Base-by-base conservation (phyloP, 2,888 invertebrate species). In the Eulithis testata region DNA sequence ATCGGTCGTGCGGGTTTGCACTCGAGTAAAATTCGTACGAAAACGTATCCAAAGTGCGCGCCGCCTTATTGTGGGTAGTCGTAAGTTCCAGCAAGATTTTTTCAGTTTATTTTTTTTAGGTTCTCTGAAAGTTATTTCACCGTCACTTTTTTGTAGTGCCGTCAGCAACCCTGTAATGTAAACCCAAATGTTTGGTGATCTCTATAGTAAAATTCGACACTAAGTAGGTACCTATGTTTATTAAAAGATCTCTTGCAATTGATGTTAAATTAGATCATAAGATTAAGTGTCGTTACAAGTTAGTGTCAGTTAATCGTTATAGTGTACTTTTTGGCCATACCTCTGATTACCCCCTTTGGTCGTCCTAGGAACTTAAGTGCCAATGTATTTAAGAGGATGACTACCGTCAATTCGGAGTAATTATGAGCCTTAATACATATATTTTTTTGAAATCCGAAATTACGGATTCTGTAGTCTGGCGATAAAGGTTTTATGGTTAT, bases 211-310 rank as follows among this genome's bases (percentile, higher is more conserved):
- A 54, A 55, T 55, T 61, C 47, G 53, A 66, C 14, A 60, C 60
- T 57, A 14, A 21, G 21, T 57, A 14, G 2, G 21, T 21, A 21
- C 21, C 21, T 63, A 60, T 65, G 47, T 60, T 66, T 65, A 61
- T 63, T 54, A 59, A 66, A 74, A 71, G 79, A 79, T 78, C 76
- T 79, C 79, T 73, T 53, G 66, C 70, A 68, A 54, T 47, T 44
- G 51, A 12, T 72, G 45, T 68, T 56, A 63, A 69, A 59, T 68
- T 75, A 76, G 53, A 55, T 11, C 21, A 51, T 72, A 72, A 61
- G 65, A 60, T 45, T 47, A 61, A 11, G 53, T 57, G 14, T 63
- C 37, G 36, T 21, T 62, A 56, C 21, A 53, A 45, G 47, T 54
- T 54, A 2, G 12, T 40, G 51, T 55, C 45, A 43, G 47, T 47